Evolutionary conservation across 2,888 invertebrate species (phyloP), one percentile per base, ranked within the genome.

Genomic region (Apomyelois bistriatella): DNA sequence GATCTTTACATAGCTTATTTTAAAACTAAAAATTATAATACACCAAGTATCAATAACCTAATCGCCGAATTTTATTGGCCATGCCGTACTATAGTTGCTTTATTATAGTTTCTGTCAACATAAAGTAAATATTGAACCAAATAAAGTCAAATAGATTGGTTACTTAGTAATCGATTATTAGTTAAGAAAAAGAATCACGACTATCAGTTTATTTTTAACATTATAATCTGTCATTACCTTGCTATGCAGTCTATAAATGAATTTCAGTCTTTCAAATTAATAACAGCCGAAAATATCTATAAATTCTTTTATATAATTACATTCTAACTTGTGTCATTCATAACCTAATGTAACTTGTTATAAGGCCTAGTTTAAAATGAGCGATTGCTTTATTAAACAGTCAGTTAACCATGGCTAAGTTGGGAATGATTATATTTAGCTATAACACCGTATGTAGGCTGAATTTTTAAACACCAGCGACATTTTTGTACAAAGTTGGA

Each of bases 191-290:
- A 28, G 15, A 40, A 9, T 15, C 12, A 40, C 10, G 4, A 43
- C 13, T 43, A 43, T 30, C 43, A 28, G 8, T 28, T 50, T 47
- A 47, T 52, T 52, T 52, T 50, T 56, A 38, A 49, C 50, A 53
- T 53, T 52, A 12, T 54, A 15, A 46, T 9, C 32, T 17, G 37
- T 32, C 43, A 15, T 43, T 54, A 46, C 35, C 53, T 47, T 46
- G 36, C 57, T 53, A 60, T 58, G 56, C 61, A 59, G 57, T 65
- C 63, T 58, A 55, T 59, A 60, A 58, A 61, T 54, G 32, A 57
- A 57, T 53, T 63, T 65, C 69, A 70, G 70, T 70, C 68, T 70
- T 69, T 58, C 58, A 57, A 54, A 56, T 36, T 15, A 59, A 56
- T 61, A 65, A 67, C 67, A 67, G 67, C 63, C 64, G 60, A 54